Evolutionary conservation across 2,797 vertebrate genomes (phyloP), one percentile per base, ranked within the genome.

Genomic region (Philypnodon macrostomus): DNA sequence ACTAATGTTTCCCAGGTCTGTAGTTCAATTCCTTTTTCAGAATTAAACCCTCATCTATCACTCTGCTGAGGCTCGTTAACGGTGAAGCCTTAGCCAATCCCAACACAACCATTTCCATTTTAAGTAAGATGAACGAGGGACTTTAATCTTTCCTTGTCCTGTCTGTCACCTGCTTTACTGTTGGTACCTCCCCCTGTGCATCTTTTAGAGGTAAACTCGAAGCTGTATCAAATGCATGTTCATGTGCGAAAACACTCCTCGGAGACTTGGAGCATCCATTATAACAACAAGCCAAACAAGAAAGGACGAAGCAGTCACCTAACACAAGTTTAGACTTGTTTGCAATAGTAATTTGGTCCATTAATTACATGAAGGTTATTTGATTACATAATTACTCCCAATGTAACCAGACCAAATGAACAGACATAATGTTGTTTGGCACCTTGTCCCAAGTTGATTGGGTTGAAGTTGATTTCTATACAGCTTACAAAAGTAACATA

Each of bases 1-100:
- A 80, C 49, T 80, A 77, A 85, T 85, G 80, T 77, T 69, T 79
- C 78, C 85, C 81, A 54, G 63, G 69, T 66, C 70, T 74, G 68
- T 76, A 74, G 77, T 85, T 83, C 80, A 78, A 79, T 84, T 85
- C 76, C 72, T 77, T 68, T n/a, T 57, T 71, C 75, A 79, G 70
- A 85, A 80, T 84, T 78, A 81, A 78, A 79, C 61, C 59, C 29
- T 56, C 71, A 84, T 87, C 70, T 63, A 83, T 87, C 77, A 84
- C 63, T 54, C 37, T 59, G 10, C 27, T 53, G 68, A 55, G 77
- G 62, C 80, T 83, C 72, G 68, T 87, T 87, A 87, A 70, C 72
- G 40, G 61, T 1, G 60, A 57, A 60, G 63, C 59, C 59, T 35
- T 63, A 49, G 68, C 69, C 73, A 73, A 70, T 77, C 77, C 75